A percentile compares a stretch with the other conserved stretches of the same genome.
phyloP scores from a whole-genome alignment of 2,113 vertebrate species.

The Vidua macroura region DNA sequence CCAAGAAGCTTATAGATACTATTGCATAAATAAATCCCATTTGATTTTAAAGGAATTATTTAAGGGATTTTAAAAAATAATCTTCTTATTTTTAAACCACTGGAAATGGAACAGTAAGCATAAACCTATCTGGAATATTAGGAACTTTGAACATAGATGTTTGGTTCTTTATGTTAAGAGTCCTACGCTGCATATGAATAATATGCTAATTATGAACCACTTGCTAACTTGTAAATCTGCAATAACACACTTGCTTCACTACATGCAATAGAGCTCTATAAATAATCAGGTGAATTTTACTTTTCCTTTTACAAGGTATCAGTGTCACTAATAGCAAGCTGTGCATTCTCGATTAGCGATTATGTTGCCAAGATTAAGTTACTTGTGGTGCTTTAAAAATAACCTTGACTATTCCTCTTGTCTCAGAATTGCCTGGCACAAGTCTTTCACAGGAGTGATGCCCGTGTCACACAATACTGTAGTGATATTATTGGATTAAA shows the following conservation, averaged over 20 bases:
- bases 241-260: neutral
- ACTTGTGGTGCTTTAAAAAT: constrained; percentile 47
- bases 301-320: constrained; percentile 17
- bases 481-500: neutral
- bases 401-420: constrained; percentile 5
- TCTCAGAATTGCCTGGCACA: constrained; percentile 8
- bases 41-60: constrained; percentile 16
- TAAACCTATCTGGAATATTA: neutral
- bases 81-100: neutral
- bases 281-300: constrained; percentile 46
- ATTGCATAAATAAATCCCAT: neutral
- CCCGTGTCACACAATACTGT: neutral
- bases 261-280: neutral
- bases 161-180: neutral
- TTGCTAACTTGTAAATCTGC: constrained; percentile 19
- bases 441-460: neutral
- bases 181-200: neutral
- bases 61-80: neutral
- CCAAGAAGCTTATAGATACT: neutral
- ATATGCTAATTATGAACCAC: neutral
- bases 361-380: constrained; percentile 11
- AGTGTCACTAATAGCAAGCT: constrained; percentile 52
- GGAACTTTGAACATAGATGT: neutral
- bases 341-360: neutral
- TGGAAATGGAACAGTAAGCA: neutral